A percentile compares a stretch with the other conserved stretches of the same genome.
Conservation (phyloP, 2,113 vertebrate genomes). For the Neomonachus schauinslandi region DNA sequence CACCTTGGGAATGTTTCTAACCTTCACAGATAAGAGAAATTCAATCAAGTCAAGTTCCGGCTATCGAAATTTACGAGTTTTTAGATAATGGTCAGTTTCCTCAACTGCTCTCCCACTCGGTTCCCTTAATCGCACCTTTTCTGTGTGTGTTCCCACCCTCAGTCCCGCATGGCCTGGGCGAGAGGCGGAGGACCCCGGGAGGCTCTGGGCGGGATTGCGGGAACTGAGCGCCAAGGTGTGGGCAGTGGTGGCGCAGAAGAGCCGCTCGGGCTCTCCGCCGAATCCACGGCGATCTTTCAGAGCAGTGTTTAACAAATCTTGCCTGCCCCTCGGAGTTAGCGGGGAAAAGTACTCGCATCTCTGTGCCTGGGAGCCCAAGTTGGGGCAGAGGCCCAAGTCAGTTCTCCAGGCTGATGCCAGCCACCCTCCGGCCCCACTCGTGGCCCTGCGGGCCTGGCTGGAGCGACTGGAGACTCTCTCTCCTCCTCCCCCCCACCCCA, state of each 20-base stretch:
- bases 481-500: no score
- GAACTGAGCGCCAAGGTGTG: not conserved
- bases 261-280: no score
- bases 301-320: not conserved
- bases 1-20: slow-evolving; percentile 62
- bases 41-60: slow-evolving; percentile 54
- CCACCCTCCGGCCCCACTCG: not conserved
- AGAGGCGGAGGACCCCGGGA: not conserved
- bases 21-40: slow-evolving; percentile 63
- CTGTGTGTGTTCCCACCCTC: not conserved
- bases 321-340: not conserved
- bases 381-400: not conserved
- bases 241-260: not conserved
- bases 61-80: slow-evolving; percentile 39
- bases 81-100: slow-evolving; percentile 47
- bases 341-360: not conserved
- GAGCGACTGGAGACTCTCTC: not conserved
- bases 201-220: not conserved
- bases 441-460: not conserved
- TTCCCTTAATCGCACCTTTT: not conserved
- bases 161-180: not conserved
- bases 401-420: not conserved
- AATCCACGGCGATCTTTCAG: not conserved
- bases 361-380: not conserved
- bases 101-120: not conserved